Evolutionary conservation across 2,113 vertebrate genomes (phyloP), one percentile per base, ranked within the genome.

Genomic region (Aramus guarauna): DNA sequence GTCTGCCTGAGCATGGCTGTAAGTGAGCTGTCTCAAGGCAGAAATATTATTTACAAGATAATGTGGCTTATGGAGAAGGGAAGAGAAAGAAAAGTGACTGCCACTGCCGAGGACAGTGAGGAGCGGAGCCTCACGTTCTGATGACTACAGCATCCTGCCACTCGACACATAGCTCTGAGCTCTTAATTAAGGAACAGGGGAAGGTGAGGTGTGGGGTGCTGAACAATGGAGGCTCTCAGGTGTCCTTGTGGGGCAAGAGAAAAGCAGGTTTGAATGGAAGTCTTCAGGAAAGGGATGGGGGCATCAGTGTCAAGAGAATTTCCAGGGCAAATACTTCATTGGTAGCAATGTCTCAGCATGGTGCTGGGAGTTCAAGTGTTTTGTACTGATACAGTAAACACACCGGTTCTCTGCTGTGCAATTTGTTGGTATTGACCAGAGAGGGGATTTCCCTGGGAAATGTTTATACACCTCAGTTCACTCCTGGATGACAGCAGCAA

Each of bases 11-110:
- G 84, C 81, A 32, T 1, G 43, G 85, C 85, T 64, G 23, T 32
- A 88, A 88, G 72, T 27, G 84, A 96, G 78, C 88, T 95, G 91
- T 82, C 95, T 76, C 75, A 27, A 43, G 88, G 88, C 94, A 87
- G 84, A 68, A 79, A 72, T 87, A 36, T 96, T 88, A 90, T 95
- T 97, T 96, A 94, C 59, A 53, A 72, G 91, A 60, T 85, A 89
- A 22, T 22, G 81, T 56, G 50, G 86, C 78, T 95, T 16, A 8
- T 2, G 37, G 75, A 91, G 81, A 88, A 74, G 83, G 62, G 55
- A 67, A 26, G n/a, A 43, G 85, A 52, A n/a, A 55, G 90, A 47
- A 13, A 86, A 90, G 68, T 11, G 68, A 55, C 55, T 81, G 92
- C 29, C 63, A 15, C 36, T 22, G 68, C 27, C 0, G 16, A 75